These are phyloP conservation scores for Macaca nemestrina DNA, from an alignment of 2,113 vertebrate genomes.

Conservation along the genomic window DNA sequence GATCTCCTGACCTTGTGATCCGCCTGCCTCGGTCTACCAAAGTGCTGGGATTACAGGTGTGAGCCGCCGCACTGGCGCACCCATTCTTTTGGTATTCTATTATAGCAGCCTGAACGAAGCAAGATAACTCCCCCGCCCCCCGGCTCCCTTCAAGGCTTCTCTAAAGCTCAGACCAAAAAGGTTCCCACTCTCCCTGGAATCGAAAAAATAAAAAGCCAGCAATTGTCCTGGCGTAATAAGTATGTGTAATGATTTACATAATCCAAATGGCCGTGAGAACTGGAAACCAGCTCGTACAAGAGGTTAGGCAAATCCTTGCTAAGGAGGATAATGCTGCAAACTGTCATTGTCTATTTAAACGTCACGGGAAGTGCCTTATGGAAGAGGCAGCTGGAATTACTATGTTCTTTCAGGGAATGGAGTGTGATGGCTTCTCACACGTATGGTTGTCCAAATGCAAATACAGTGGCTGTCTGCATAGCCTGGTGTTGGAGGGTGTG, in stretches of 20 bases:
- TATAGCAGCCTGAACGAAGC: not conserved
- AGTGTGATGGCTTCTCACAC: constrained; percentile 28
- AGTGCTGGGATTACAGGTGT: too few species aligned
- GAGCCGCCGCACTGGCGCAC: rapidly evolving
- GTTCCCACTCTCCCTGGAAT: not conserved
- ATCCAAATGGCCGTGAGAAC: constrained; percentile 46
- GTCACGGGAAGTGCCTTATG: constrained; percentile 59
- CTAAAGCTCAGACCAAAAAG: constrained; percentile 19
- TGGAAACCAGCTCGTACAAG: not conserved
- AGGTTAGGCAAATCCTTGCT: constrained; percentile 24
- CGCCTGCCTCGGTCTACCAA: rapidly evolving
- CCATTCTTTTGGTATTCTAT: not conserved
- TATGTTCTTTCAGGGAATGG: constrained; percentile 50
- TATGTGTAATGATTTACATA: constrained; percentile 18
- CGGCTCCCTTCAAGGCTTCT: not conserved
- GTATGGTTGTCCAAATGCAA: constrained; percentile 4
- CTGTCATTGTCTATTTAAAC: constrained; percentile 60
- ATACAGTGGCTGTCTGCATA: not conserved
- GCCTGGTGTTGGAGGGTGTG: rapidly evolving
- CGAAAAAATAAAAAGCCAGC: constrained; percentile 22
- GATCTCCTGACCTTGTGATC: too few species aligned
- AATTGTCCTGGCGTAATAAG: constrained; percentile 5
- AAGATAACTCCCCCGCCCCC: not conserved
- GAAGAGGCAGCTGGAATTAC: constrained; percentile 71
- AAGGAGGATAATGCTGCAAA: constrained; percentile 39